Conservation (phyloP, 2,113 vertebrate species). For the Phaethornis superciliosus region DNA sequence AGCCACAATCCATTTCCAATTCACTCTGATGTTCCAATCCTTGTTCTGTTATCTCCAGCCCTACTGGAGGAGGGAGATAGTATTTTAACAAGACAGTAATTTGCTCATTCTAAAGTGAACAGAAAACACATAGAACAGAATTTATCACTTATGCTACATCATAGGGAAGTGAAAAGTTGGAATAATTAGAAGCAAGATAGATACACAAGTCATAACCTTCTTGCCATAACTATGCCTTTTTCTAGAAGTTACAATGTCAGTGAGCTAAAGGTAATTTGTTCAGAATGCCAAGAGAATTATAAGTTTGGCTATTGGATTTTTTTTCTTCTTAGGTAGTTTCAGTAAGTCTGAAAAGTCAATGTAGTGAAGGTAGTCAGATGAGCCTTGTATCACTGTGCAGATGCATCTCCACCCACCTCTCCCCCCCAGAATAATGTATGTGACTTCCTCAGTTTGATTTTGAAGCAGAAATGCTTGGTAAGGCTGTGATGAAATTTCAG, state of each 20-base stretch:
- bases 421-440: neutral
- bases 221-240: slow-evolving; percentile 51
- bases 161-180: slow-evolving; percentile 43
- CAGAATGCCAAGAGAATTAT: slow-evolving; percentile 12
- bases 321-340: neutral
- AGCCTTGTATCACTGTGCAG: neutral
- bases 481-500: neutral
- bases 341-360: slow-evolving; percentile 27
- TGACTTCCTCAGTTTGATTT: neutral
- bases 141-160: slow-evolving; percentile 61
- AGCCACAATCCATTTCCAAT: neutral
- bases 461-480: neutral
- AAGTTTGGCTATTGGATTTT: neutral
- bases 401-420: neutral
- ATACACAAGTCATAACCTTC: slow-evolving; percentile 65
- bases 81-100: slow-evolving; percentile 11
- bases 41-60: slow-evolving; percentile 52
- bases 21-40: neutral
- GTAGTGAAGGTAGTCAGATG: neutral
- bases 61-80: slow-evolving; percentile 46
- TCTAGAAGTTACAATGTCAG: slow-evolving; percentile 73
- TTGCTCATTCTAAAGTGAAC: slow-evolving; percentile 52
- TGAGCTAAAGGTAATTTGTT: slow-evolving; percentile 57
- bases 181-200: slow-evolving; percentile 72
- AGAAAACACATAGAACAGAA: slow-evolving; percentile 65